Evolutionary conservation across 2,888 invertebrate species (phyloP).

Genomic region (Julus scandinavius): DNA sequence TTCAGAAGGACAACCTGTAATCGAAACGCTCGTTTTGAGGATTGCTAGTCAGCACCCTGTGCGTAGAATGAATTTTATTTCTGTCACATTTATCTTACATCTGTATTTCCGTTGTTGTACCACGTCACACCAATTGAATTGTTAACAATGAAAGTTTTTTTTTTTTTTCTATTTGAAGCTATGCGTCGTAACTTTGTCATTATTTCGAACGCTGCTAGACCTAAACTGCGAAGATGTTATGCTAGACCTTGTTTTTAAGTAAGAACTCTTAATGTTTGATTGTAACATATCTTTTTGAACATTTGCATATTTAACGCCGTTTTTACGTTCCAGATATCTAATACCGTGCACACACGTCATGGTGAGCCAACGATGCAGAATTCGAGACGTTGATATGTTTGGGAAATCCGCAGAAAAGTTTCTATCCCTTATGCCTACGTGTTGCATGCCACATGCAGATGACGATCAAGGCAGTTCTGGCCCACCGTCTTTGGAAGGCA

Average conservation of each 20-base stretch:
- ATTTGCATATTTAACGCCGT: neutral
- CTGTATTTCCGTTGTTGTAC: conserved; percentile 47
- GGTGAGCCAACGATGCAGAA: conserved; percentile 79
- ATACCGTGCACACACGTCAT: conserved; percentile 83
- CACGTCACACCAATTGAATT: neutral
- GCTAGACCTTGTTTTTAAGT: conserved; percentile 83
- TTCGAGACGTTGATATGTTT: conserved; percentile 78
- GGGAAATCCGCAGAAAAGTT: conserved; percentile 80
- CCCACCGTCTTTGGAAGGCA: conserved; percentile 42
- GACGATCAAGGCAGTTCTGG: conserved; percentile 62
- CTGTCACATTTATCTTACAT: neutral
- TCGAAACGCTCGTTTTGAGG: conserved; percentile 84
- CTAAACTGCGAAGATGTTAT: conserved; percentile 96
- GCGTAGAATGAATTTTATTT: conserved; percentile 70
- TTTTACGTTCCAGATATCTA: conserved; percentile 73
- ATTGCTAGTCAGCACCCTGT: conserved; percentile 75
- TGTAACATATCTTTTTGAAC: neutral
- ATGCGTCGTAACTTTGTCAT: conserved; percentile 86
- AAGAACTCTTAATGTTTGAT: conserved; percentile 59
- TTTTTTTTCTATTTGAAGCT: conserved; percentile 64
- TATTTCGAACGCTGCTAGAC: conserved; percentile 90
- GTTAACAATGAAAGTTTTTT: neutral
- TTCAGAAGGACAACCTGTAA: conserved; percentile 81
- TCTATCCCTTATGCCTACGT: conserved; percentile 77
- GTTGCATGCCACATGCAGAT: conserved; percentile 62